Evolutionary conservation across 2,113 vertebrate species (phyloP).

Genomic region (Tachycineta bicolor): DNA sequence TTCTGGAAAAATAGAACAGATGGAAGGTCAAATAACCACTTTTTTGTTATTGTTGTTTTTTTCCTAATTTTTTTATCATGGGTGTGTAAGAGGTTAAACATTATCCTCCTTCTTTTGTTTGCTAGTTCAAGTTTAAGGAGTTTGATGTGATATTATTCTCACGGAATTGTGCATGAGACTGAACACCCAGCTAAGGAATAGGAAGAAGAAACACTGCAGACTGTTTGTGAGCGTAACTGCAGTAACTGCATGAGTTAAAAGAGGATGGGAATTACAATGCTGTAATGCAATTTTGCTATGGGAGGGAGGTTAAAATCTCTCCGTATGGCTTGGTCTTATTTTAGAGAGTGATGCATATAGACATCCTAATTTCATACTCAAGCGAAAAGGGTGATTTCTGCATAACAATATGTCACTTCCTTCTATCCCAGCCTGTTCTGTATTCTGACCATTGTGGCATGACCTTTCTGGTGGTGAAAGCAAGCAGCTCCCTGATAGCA

Average conservation of each 20-base stretch:
- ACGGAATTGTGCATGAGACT: background rate
- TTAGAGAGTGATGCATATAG: conserved; percentile 9
- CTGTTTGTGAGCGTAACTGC: background rate
- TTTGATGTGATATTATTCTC: background rate
- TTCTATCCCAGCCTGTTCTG: background rate
- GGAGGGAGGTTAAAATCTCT: conserved; percentile 8
- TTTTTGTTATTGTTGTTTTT: background rate
- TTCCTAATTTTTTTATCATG: background rate
- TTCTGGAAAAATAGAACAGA: background rate
- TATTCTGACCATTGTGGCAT: conserved; percentile 20
- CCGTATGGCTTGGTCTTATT: conserved; percentile 36
- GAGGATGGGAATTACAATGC: background rate
- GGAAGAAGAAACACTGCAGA: background rate
- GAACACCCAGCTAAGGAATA: background rate
- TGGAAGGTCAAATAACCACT: background rate
- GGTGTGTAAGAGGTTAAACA: background rate
- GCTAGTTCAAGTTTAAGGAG: background rate
- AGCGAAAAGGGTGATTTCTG: conserved; percentile 22
- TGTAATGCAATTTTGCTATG: background rate
- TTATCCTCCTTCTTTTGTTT: background rate
- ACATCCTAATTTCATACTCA: background rate
- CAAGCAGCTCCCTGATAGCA: background rate
- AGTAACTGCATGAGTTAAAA: background rate
- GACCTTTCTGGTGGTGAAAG: conserved; percentile 49
- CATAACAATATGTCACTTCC: conserved; percentile 10